Evolutionary conservation across 2,797 vertebrate genomes (phyloP), one percentile per base, ranked within the genome.

Genomic region (Parauchenoglanis punctatus): DNA sequence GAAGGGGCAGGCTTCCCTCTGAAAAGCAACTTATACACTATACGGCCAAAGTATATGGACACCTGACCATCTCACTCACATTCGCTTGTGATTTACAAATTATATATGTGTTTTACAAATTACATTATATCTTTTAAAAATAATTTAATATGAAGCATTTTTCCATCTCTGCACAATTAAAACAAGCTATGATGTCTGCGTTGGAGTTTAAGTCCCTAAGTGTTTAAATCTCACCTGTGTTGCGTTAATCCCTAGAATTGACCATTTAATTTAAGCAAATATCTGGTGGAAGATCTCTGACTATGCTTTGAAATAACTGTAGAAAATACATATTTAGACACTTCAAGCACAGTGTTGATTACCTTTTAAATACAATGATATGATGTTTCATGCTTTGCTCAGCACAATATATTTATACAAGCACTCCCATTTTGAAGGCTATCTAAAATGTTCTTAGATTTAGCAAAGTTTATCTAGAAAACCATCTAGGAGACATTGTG

Each of bases 401-500:
- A 15, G 20, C 77, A 44, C 56, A 15, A 81, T 25, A 25, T 44
- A 61, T 11, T 81, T 81, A 80, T 20, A 23, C 1, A 23, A 80
- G 15, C 20, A 59, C 31, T 80, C 11, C n/a, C n/a, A 35, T 23
- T 28, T 7, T 52, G 5, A 35, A 61, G 8, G 0, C 25, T 40
- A 18, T 67, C 35, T 23, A 28, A 87, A 83, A 54, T 61, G 17
- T 52, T 83, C 67, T 61, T 1, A 0, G 67, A 65, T 56, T 58
- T 81, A 44, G 5, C 13, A 44, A 58, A 20, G 59, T 67, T 83
- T n/a, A 49, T 83, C 61, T 52, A 52, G 46, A 52, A 25, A 72
- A 18, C 83, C 80, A 56, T 58, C 31, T 18, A 31, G 58, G 15
- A 81, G 67, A 65, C 18, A 83, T 58, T 67, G 70, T 84, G 73